phyloP scores from a whole-genome alignment of 2,113 vertebrate genomes.

The Hippopotamus amphibius region DNA sequence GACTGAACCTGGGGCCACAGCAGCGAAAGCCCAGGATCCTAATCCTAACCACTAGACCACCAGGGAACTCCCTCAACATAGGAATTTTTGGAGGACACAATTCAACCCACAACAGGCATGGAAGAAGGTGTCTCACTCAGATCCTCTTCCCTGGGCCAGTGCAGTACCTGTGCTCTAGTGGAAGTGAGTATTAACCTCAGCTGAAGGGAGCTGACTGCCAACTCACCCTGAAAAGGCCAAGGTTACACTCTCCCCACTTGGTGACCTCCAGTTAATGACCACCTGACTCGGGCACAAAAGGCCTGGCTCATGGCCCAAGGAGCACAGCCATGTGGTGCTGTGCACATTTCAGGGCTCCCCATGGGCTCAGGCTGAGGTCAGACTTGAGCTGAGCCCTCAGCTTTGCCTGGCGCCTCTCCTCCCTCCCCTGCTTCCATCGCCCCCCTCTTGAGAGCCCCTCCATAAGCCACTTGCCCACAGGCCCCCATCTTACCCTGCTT shows the following conservation, averaged over 20 bases:
- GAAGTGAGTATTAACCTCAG: not conserved
- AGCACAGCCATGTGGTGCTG: not conserved
- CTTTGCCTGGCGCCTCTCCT: not conserved
- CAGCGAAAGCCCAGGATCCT: no score
- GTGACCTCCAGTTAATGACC: not conserved
- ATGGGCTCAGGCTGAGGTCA: not conserved
- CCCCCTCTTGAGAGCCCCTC: not conserved
- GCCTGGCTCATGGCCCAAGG: fast-evolving
- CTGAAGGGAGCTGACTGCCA: not conserved
- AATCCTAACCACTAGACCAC: no score
- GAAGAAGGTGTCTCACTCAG: not conserved
- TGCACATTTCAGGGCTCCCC: not conserved
- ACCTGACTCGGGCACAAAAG: not conserved
- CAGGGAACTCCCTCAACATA: no score
- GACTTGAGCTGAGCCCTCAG: not conserved
- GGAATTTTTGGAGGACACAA: no score
- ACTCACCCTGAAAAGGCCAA: not conserved
- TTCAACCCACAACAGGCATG: not conserved
- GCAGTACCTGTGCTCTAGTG: not conserved
- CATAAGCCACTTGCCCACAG: not conserved
- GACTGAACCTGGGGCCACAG: no score
- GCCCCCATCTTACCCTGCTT: not conserved
- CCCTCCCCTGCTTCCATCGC: not conserved
- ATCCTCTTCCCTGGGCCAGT: not conserved
- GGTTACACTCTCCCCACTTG: not conserved